Percentiles rank a stretch among this genome's conserved stretches.
Evolutionary conservation across 2,888 invertebrate species (phyloP).

Genomic region (Microchrysa polita): DNA sequence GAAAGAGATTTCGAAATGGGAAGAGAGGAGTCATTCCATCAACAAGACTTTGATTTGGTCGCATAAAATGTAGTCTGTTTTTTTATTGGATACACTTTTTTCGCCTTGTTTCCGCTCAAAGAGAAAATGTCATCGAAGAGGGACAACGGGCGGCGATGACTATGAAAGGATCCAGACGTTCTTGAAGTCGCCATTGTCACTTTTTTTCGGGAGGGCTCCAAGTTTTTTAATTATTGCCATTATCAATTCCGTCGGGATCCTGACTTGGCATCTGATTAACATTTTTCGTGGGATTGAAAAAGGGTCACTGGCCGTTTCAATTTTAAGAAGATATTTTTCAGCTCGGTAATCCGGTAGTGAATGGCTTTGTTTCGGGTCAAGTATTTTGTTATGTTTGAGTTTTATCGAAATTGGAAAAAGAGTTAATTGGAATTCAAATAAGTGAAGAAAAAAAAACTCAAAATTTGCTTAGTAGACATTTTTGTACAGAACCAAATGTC

Average conservation of each 20-base stretch:
- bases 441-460: too few relatives aligned
- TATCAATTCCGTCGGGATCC: neutral
- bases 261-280: neutral
- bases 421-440: too few relatives aligned
- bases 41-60: conserved; percentile 26
- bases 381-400: too few relatives aligned
- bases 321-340: neutral
- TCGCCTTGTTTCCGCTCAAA: conserved; percentile 1
- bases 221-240: conserved; percentile 5
- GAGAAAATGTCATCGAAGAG: conserved; percentile 1
- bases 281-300: neutral
- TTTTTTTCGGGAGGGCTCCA: neutral
- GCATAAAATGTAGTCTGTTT: neutral
- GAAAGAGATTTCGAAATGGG: too few relatives aligned
- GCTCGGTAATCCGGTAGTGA: neutral
- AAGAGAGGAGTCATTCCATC: neutral
- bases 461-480: too few relatives aligned
- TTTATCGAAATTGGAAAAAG: too few relatives aligned
- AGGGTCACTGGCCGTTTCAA: neutral
- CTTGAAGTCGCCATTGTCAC: neutral
- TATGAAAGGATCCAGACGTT: too few relatives aligned
- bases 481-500: too few relatives aligned
- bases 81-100: conserved; percentile 5
- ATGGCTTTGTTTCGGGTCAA: neutral
- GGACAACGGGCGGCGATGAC: neutral